Evolutionary conservation across 2,888 invertebrate species (phyloP), one percentile per base, ranked within the genome.

Genomic region (Lochmaea crataegi): DNA sequence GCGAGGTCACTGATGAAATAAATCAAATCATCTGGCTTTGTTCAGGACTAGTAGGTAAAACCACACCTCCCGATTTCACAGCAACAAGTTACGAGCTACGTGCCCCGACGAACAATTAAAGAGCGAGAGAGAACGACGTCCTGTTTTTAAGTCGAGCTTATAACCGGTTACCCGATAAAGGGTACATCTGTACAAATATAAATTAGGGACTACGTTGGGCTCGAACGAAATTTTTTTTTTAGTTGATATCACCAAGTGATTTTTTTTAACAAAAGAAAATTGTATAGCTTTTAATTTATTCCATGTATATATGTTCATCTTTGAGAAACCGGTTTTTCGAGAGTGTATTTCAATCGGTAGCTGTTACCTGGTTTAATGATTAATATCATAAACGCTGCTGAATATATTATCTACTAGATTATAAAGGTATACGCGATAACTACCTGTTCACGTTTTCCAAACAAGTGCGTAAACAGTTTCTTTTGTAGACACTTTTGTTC

Each of bases 1-100:
- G 70, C 70, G 70, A 70, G 70, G 70, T 70, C 70, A 70, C n/a
- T 65, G 42, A 12, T 42, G 38, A 42, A 63, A 57, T 70, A 70
- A 70, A 70, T 70, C 70, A 70, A 70, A 70, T 70, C 70, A 70
- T 70, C 70, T 70, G 70, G 70, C 70, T 70, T 70, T 70, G 70
- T 70, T 65, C 64, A 38, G 69, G 64, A 64, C 42, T 70, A 57
- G 64, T 14, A 70, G 64, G 64, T n/a, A n/a, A n/a, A n/a, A n/a
- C n/a, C n/a, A n/a, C n/a, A n/a, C n/a, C n/a, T n/a, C n/a, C 70
- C 70, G 64, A 57, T 70, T 64, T 64, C 65, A 70, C 70, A 12
- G 69, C 70, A 64, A 70, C 70, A 65, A 70, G 70, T 70, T 45
- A 12, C 45, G 45, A 70, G 64, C 22, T 70, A 70, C 70, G 70